phyloP scores from a whole-genome alignment of 2,797 vertebrate genomes.

The Phrynocephalus guinanensis region DNA sequence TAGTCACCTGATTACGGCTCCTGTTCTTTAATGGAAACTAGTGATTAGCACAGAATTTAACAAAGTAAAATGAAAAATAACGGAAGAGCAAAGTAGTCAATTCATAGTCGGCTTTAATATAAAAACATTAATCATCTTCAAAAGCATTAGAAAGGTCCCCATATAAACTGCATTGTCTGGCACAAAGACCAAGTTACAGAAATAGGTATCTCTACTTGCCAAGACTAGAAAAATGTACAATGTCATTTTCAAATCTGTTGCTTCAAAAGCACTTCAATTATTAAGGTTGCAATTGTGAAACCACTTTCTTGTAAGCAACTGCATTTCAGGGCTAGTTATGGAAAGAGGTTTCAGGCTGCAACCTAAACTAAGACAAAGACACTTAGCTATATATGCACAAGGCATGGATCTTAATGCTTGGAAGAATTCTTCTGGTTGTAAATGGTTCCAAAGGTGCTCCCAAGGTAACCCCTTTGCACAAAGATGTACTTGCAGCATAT shows the following conservation, averaged over 20 bases:
- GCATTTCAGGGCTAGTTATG: constrained; percentile 5
- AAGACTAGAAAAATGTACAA: constrained; percentile 18
- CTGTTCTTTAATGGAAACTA: constrained; percentile 19
- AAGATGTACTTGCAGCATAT: constrained; percentile 2
- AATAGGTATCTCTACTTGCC: background rate
- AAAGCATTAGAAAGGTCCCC: constrained; percentile 34
- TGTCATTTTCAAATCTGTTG: constrained; percentile 10
- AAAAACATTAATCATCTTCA: constrained; percentile 40
- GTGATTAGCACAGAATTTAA: background rate
- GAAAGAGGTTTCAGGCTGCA: constrained; percentile 15
- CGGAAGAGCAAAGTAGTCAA: background rate
- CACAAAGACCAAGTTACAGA: constrained; percentile 19
- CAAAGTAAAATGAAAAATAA: constrained; percentile 6
- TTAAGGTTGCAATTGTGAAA: constrained; percentile 28
- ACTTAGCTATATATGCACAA: constrained; percentile 27
- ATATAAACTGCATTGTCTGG: constrained; percentile 15
- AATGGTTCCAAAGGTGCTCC: background rate
- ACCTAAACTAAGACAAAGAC: constrained; percentile 35
- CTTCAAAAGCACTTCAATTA: constrained; percentile 38
- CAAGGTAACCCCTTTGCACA: background rate
- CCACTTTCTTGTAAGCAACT: constrained; percentile 18
- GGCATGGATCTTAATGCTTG: constrained; percentile 27
- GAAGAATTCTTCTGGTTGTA: constrained; percentile 14
- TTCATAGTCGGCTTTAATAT: constrained; percentile 41
- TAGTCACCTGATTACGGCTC: background rate